These are phyloP conservation scores for Phrynocephalus versicolor DNA, from an alignment of 2,113 vertebrate genomes.

Conservation along the genomic window DNA sequence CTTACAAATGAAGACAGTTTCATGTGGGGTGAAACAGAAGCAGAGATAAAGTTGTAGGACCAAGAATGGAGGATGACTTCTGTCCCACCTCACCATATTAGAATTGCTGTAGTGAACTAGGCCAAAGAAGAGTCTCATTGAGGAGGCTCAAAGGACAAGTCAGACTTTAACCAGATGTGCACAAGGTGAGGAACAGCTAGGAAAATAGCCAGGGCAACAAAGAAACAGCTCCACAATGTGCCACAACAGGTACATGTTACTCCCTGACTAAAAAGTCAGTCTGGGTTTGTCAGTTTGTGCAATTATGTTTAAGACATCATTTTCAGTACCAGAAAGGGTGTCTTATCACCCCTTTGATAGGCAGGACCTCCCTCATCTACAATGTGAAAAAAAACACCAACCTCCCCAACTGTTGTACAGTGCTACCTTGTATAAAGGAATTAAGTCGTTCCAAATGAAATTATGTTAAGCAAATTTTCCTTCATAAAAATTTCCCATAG, in stretches of 20 bases:
- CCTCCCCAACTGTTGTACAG: too few species aligned
- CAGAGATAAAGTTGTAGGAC: background rate
- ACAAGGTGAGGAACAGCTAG: background rate
- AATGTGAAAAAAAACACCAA: background rate
- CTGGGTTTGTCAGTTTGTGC: too few species aligned
- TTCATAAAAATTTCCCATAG: too few species aligned
- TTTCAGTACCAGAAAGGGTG: background rate
- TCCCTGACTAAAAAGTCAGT: background rate
- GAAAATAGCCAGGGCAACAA: background rate
- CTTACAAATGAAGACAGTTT: background rate
- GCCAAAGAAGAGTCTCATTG: background rate
- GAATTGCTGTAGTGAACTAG: background rate
- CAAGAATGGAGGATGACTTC: background rate
- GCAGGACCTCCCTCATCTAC: background rate
- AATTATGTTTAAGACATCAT: too few species aligned
- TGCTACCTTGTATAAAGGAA: too few species aligned
- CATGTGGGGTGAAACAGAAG: background rate
- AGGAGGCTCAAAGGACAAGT: background rate
- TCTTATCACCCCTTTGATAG: background rate
- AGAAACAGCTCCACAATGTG: background rate
- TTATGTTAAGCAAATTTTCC: too few species aligned
- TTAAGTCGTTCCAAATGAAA: too few species aligned
- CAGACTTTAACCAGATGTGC: background rate
- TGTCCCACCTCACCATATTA: too few species aligned
- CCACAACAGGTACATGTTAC: background rate